Percentiles rank a stretch among this genome's conserved stretches.
Conservation (phyloP, 2,113 vertebrate genomes). For the Podarcis raffonei region DNA sequence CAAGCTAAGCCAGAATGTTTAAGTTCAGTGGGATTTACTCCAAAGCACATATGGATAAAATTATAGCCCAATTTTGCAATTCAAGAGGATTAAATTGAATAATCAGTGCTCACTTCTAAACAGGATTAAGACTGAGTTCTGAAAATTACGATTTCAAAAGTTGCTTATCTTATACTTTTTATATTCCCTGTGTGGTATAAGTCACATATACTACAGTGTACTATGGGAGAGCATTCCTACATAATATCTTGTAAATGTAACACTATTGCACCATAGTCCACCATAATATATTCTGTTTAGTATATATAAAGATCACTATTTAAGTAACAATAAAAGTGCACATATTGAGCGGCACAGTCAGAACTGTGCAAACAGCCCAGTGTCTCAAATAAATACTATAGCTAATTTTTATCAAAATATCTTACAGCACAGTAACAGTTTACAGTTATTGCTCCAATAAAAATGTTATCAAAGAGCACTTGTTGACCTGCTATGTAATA, state of each 20-base stretch:
- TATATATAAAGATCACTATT: slow-evolving; percentile 73
- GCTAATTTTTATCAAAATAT: slow-evolving; percentile 85
- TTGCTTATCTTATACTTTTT: slow-evolving; percentile 21
- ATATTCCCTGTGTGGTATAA: slow-evolving; percentile 69
- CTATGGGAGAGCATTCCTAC: slow-evolving; percentile 68
- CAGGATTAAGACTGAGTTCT: background rate
- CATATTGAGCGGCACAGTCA: slow-evolving; percentile 79
- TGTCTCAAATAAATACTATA: slow-evolving; percentile 82
- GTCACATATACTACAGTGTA: slow-evolving; percentile 75
- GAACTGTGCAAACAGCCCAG: slow-evolving; percentile 78
- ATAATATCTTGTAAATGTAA: slow-evolving; percentile 69
- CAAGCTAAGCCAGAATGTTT: background rate
- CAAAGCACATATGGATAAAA: background rate
- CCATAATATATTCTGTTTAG: slow-evolving; percentile 75
- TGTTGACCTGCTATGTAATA: slow-evolving; percentile 76
- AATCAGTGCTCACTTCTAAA: background rate
- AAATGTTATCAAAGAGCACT: slow-evolving; percentile 81
- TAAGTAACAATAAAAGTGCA: slow-evolving; percentile 85
- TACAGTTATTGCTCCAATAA: slow-evolving; percentile 88
- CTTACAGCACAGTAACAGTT: slow-evolving; percentile 80
- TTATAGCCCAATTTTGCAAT: background rate
- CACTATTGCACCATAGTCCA: slow-evolving; percentile 75
- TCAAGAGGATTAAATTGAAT: background rate
- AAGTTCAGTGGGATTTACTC: background rate
- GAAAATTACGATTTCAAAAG: background rate